These are phyloP conservation scores for Ceuthmochares aereus DNA, from an alignment of 2,113 vertebrate genomes.

Conservation along the genomic window DNA sequence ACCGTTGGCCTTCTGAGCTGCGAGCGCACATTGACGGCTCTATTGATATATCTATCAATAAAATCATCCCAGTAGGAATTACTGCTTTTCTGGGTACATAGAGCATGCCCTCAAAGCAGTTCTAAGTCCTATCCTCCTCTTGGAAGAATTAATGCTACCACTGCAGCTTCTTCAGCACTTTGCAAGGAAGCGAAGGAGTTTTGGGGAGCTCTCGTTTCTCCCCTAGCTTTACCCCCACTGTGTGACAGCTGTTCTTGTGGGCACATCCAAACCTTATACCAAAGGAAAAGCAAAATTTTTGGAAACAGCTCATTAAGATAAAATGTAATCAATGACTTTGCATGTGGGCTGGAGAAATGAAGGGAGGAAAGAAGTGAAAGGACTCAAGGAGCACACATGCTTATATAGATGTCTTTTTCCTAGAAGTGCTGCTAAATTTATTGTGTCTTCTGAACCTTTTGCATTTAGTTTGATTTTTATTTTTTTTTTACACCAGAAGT, in stretches of 20 bases:
- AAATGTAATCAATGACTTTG: background rate
- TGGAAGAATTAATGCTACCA: background rate
- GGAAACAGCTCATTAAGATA: background rate
- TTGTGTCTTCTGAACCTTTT: background rate
- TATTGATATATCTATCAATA: background rate
- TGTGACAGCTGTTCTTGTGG: background rate
- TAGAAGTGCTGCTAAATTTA: background rate
- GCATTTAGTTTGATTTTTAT: background rate
- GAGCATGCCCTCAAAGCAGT: background rate
- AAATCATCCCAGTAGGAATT: background rate
- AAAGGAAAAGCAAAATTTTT: background rate
- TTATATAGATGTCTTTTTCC: background rate
- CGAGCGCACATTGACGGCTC: no score
- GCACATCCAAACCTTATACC: background rate
- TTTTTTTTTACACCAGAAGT: background rate
- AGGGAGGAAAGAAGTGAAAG: background rate
- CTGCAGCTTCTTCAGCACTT: background rate
- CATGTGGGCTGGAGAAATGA: background rate
- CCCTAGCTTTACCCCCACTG: no score
- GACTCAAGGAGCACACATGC: background rate
- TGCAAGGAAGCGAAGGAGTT: background rate
- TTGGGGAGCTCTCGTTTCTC: background rate
- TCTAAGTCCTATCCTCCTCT: background rate
- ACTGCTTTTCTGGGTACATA: background rate
- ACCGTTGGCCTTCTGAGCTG: no score